Evolutionary conservation across 1,140 invertebrate genomes (phyloP).

Genomic region (Cyclina sinensis): DNA sequence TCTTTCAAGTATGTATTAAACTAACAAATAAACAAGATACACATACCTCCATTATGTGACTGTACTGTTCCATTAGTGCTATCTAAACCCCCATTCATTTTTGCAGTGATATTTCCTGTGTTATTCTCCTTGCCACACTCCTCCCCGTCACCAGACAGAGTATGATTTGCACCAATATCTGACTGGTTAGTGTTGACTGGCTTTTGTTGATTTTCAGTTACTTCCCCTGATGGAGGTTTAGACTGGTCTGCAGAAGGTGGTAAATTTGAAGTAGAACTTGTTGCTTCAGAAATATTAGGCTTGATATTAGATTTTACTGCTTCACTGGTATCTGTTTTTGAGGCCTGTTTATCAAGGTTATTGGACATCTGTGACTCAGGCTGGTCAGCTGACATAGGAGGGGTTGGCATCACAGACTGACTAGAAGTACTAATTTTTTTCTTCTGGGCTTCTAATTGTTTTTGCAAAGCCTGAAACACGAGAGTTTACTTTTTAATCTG

Average conservation of each 20-base stretch:
- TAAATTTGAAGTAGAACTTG: neutral
- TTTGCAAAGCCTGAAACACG: constrained; percentile 59
- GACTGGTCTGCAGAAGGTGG: neutral
- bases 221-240: neutral
- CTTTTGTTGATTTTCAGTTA: neutral
- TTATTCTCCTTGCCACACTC: constrained; percentile 18
- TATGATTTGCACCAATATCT: constrained; percentile 45
- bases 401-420: constrained; percentile 5
- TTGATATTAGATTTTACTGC: constrained; percentile 28
- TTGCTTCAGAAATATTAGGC: constrained; percentile 53
- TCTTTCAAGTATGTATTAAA: too few relatives aligned
- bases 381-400: neutral
- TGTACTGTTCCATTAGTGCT: constrained; percentile 25
- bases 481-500: too few relatives aligned
- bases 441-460: constrained; percentile 59
- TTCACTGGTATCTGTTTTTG: constrained; percentile 9
- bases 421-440: constrained; percentile 46
- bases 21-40: too few relatives aligned
- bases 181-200: neutral
- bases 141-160: neutral
- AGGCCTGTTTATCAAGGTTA: constrained; percentile 73
- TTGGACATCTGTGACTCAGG: constrained; percentile 60
- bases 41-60: constrained; percentile 58
- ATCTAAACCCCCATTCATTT: neutral
- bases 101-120: neutral